Conservation (phyloP, 2,888 invertebrate genomes). For the Leptogaster cylindrica region DNA sequence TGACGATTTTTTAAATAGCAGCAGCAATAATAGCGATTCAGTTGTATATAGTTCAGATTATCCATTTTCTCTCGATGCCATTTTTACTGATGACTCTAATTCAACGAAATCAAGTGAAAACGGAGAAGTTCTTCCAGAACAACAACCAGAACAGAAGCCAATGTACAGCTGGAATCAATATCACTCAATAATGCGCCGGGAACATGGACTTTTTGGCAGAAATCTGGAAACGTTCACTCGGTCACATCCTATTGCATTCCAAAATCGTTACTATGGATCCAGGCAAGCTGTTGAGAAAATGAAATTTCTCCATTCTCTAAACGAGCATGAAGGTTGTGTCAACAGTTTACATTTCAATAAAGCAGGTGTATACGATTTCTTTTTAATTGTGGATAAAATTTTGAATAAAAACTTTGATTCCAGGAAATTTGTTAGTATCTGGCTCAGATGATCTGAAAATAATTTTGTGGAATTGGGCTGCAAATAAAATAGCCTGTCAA, state of each 20-base stretch:
- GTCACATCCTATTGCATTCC: constrained; percentile 62
- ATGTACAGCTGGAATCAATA: constrained; percentile 54
- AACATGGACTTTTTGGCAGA: constrained; percentile 53
- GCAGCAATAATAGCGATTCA: constrained; percentile 35
- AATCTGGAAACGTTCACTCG: constrained; percentile 36
- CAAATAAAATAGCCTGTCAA: constrained; percentile 68
- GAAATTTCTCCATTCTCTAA: constrained; percentile 76
- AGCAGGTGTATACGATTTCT: constrained; percentile 68
- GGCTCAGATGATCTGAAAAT: constrained; percentile 91
- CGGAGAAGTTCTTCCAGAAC: constrained; percentile 48
- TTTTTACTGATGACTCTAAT: constrained; percentile 22
- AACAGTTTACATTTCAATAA: constrained; percentile 91
- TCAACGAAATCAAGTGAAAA: neutral
- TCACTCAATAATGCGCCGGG: constrained; percentile 55
- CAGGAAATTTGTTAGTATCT: constrained; percentile 78
- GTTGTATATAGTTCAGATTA: constrained; percentile 24
- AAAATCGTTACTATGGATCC: constrained; percentile 78
- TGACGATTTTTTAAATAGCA: no score
- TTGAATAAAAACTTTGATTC: neutral
- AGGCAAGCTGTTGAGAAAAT: constrained; percentile 82
- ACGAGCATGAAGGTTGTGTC: constrained; percentile 87
- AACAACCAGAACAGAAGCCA: constrained; percentile 54
- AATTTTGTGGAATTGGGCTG: constrained; percentile 91
- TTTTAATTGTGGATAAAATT: neutral
- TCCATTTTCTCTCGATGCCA: constrained; percentile 9